Evolutionary conservation across 1,140 invertebrate species (phyloP), one percentile per base, ranked within the genome.

Genomic region (Brachystomella parvula): DNA sequence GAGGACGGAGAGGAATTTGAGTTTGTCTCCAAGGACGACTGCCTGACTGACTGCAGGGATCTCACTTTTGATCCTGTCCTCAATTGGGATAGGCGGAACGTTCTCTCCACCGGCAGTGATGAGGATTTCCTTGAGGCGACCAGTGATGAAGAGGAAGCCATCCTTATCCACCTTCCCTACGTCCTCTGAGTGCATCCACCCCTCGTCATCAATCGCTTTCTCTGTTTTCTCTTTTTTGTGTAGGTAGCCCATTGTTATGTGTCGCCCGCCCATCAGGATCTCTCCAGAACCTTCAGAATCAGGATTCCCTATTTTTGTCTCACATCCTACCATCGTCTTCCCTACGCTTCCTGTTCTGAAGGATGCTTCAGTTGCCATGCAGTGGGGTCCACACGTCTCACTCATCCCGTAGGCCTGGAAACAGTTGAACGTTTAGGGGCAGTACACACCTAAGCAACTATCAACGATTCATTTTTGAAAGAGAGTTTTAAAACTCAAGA

Each of bases 101-200:
- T 96, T 96, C 81, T 96, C 92, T 26, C 93, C 93, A n/a, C 92
- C 93, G 44, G 92, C 90, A 3, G 93, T 96, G 65, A 95, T 94
- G 2, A 96, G 82, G 1, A 96, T 71, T 76, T 94, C 91, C 83
- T 91, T 92, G 26, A 88, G 83, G 73, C 89, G 83, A 44, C 91
- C 91, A 19, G 90, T 94, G 59, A 95, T 87, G 61, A 84, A 87
- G 0, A 94, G 73, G 75, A 86, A 86, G 24, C 85, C 87, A 67
- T 87, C 81, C 19, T 80, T 76, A 76, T 93, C 89, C 1, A 88
- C 75, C 73, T 81, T 83, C 17, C 91, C 92, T 19, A 93, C 76
- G 77, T 95, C 92, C 0, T 92, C 92, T 1, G 85, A 86, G 71
- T 87, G 85, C 39, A 94, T 76, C 87, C 88, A 92, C 1, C 88